Evolutionary conservation across 2,113 vertebrate genomes (phyloP), one percentile per base, ranked within the genome.

Genomic region (Poeciliopsis prolifica): DNA sequence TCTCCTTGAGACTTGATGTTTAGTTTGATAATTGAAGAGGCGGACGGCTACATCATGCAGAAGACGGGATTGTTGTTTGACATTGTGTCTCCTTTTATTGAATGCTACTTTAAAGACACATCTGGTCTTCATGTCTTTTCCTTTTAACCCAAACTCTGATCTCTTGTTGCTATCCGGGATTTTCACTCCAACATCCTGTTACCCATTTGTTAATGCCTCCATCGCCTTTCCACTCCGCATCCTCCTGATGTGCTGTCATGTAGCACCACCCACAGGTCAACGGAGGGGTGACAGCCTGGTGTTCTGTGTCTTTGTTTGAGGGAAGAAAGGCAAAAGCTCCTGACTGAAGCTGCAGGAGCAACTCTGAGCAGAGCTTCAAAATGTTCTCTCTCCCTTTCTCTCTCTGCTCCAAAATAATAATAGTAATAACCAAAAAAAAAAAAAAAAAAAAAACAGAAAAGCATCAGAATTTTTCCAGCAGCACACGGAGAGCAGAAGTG

Each of bases 241-340:
- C 75, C 70, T 68, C 51, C 72, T 80, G 74, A 93, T 90, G 91
- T 94, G 87, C 95, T 94, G 96, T 96, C 88, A 94, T 92, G 93
- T 89, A 97, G 97, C 96, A 94, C 97, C 97, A 97, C 96, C 97
- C 97, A 94, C 96, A 98, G 97, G 97, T 95, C 91, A 93, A 44
- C 66, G 69, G 75, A 68, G 82, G 89, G 83, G 35, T 91, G 85
- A 89, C 93, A 91, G 28, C 76, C 86, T 70, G 69, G 5, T 30
- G 60, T 66, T 71, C 76, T 30, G 35, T 75, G 61, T 61, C n/a
- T 63, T 65, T 24, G 61, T 2, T 26, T 65, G 78, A 58, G 29
- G 7, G 31, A 76, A 44, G 77, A 33, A 68, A 84, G 26, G 71
- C 44, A 62, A 62, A 5, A 19, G 35, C 24, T 6, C 77, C 67